Percentiles rank a stretch among this genome's conserved stretches.
These are phyloP conservation scores for Orchesellides sinensis DNA, from an alignment of 2,888 invertebrate genomes.

Conservation along the genomic window DNA sequence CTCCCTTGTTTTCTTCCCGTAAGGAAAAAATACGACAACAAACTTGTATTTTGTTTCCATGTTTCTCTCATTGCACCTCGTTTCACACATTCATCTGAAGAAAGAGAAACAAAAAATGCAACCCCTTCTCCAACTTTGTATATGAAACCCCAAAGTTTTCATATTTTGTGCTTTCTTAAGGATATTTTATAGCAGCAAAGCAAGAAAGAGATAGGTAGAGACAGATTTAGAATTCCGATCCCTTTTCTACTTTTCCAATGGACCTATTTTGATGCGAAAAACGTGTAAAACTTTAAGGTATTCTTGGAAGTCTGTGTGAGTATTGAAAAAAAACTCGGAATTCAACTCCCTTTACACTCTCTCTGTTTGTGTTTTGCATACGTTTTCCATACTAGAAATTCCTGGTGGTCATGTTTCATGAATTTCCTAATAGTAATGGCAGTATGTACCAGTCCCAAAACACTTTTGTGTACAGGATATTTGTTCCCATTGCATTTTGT, in stretches of 20 bases:
- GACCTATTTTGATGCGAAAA: constrained; percentile 63
- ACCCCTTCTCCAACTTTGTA: not conserved
- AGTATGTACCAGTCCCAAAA: not conserved
- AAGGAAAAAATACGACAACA: constrained; percentile 8
- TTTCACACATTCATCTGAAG: not conserved
- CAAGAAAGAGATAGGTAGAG: not conserved
- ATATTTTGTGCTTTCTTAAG: not conserved
- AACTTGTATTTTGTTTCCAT: not conserved
- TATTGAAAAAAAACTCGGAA: constrained; percentile 10
- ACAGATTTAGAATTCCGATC: constrained; percentile 34
- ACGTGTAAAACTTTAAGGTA: constrained; percentile 40
- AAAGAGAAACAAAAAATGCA: not conserved
- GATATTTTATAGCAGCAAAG: not conserved
- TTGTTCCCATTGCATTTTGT: constrained; percentile 33
- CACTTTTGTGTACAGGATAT: constrained; percentile 4
- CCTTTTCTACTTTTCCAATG: constrained; percentile 53
- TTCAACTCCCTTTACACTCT: constrained; percentile 39
- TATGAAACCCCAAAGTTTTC: not conserved
- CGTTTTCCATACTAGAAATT: not conserved
- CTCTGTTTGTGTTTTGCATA: constrained; percentile 45
- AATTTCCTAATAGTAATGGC: constrained; percentile 1
- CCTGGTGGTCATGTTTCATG: constrained; percentile 17
- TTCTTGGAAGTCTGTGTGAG: constrained; percentile 5
- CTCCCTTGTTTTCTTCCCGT: constrained; percentile 27
- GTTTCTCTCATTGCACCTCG: constrained; percentile 1